phyloP scores from a whole-genome alignment of 2,888 invertebrate species.

The Nysson spinosus region DNA sequence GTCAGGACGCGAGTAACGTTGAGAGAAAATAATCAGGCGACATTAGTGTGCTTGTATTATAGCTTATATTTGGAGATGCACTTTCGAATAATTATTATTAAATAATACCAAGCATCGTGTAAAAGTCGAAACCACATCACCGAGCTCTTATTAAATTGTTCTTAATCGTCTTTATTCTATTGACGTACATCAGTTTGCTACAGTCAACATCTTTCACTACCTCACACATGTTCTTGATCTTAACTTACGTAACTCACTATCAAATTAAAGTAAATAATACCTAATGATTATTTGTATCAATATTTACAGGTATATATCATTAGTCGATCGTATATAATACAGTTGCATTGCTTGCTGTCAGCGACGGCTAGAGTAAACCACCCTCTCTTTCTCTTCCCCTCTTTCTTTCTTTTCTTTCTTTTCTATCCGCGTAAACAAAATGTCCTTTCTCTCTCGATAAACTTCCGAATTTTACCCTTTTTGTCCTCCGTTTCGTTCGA shows the following conservation, averaged over 20 bases:
- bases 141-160: slow-evolving; percentile 28
- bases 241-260: slow-evolving; percentile 54
- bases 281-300: slow-evolving; percentile 55
- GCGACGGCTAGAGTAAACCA: slow-evolving; percentile 30
- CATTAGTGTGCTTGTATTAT: too few species aligned
- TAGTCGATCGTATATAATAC: slow-evolving; percentile 60
- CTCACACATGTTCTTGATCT: slow-evolving; percentile 51
- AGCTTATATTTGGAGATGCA: too few species aligned
- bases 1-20: too few species aligned
- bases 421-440: too few species aligned
- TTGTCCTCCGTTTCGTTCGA: too few species aligned
- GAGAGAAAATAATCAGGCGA: too few species aligned
- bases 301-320: slow-evolving; percentile 61
- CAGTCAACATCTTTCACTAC: slow-evolving; percentile 48
- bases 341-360: slow-evolving; percentile 44
- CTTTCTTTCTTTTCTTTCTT: background rate
- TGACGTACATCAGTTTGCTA: slow-evolving; percentile 56
- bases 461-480: too few species aligned
- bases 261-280: slow-evolving; percentile 57
- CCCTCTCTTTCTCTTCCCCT: background rate
- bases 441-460: too few species aligned
- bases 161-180: slow-evolving; percentile 55
- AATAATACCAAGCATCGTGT: too few species aligned
- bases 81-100: too few species aligned
- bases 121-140: slow-evolving; percentile 17